Evolutionary conservation across 2,113 vertebrate genomes (phyloP), one percentile per base, ranked within the genome.

Genomic region (Accipiter virgatus): DNA sequence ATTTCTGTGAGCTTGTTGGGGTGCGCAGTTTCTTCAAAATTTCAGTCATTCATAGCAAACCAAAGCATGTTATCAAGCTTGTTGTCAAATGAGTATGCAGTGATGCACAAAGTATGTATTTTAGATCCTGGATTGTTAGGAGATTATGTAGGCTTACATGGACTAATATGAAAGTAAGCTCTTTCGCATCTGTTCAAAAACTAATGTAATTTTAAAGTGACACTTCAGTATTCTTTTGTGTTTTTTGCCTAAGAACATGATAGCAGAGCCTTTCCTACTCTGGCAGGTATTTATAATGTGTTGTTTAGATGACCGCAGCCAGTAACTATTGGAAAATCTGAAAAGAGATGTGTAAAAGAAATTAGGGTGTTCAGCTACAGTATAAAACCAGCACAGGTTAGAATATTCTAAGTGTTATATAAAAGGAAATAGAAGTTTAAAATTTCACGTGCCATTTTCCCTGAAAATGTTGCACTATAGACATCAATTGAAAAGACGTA

Each of bases 171-270:
- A 91, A 95, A 87, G 73, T 89, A 95, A 93, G 83, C 83, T 89
- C 86, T 93, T 91, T 65, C 86, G 75, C 93, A 96, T 96, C 88
- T 95, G 96, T 91, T 81, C 81, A 91, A 73, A 95, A 94, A 77
- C 36, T 27, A 65, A 85, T 52, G 84, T 85, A 80, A 80, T 81
- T 94, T 95, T 89, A 73, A 96, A 94, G 74, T 75, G 82, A 74
- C 27, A 50, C 42, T 93, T 88, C 5, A 25, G n/a, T 77, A 55
- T 92, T 85, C 27, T 65, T 95, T 17, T 42, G 50, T 42, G 32
- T 3, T 47, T 91, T 90, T 70, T 89, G 16, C 27, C 16, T 29
- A 45, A 59, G 23, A 73, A 72, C 31, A n/a, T 50, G 31, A 61
- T 59, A 68, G 32, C 45, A 62, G 38, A 83, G n/a, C n/a, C 32